Evolutionary conservation across 1,140 invertebrate genomes (phyloP), one percentile per base, ranked within the genome.

Genomic region (Ips nitidus): DNA sequence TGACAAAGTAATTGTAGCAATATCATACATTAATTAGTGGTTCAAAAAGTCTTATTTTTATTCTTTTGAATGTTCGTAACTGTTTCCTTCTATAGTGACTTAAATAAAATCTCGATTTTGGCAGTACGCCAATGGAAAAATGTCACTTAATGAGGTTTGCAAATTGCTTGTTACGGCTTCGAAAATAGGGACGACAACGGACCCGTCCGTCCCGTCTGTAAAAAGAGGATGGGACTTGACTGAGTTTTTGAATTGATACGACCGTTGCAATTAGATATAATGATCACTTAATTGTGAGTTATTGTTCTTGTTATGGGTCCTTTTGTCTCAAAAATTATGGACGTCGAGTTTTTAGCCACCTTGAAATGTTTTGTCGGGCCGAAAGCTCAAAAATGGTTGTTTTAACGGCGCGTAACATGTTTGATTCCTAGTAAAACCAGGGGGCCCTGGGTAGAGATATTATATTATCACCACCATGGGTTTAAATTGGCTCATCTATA

Each of bases 221-320:
- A 73, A 67, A 73, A 69, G 67, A 71, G 68, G 63, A 70, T 62
- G 60, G 52, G 52, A 59, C 50, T 41, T 50, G 66, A 60, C 52
- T 69, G 73, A 71, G 72, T 76, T 76, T 76, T 74, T 73, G 73
- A 75, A 78, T 77, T 77, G 76, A 75, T 75, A 75, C 75, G 69
- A 72, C 68, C 71, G 66, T 72, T 74, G 73, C 76, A 78, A 78
- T 78, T 78, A 78, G 75, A 77, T 77, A 78, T 78, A 78, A 78
- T 76, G 77, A 76, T 77, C 77, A 76, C 76, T 77, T 78, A 76
- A 78, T 78, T 78, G 77, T 78, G 73, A 78, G 73, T 78, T 78
- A 78, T 78, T 77, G 76, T 71, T 70, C 74, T 77, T 76, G 76
- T 77, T 78, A 77, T 74, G 66, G 73, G 73, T 75, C 72, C 70